phyloP scores from a whole-genome alignment of 2,113 vertebrate species.

The Muscicapa adusta region DNA sequence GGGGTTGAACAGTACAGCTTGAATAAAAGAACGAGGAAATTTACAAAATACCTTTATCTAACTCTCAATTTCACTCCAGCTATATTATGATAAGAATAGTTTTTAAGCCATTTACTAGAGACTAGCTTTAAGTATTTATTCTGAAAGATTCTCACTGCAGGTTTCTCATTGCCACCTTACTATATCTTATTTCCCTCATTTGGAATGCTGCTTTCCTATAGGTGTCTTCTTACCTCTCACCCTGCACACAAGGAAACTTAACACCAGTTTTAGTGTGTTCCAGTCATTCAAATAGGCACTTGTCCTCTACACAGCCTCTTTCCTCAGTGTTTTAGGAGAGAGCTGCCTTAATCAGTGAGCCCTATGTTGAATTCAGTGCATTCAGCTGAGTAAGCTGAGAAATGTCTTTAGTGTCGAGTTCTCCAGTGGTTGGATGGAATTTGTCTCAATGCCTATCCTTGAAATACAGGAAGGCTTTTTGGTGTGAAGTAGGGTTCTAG shows the following conservation, averaged over 20 bases:
- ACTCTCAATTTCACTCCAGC: conserved; percentile 41
- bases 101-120: neutral
- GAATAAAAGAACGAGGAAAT: neutral
- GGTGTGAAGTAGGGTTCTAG: neutral
- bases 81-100: neutral
- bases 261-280: neutral
- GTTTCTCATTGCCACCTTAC: neutral
- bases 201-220: neutral
- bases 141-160: neutral
- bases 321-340: neutral
- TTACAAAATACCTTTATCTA: neutral
- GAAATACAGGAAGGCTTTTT: neutral
- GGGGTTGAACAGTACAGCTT: neutral
- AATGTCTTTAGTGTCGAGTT: neutral
- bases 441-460: neutral
- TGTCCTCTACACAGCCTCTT: neutral
- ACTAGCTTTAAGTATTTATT: neutral
- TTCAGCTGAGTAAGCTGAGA: neutral
- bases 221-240: neutral
- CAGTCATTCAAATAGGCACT: neutral
- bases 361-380: neutral
- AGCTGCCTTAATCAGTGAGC: neutral
- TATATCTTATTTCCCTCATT: neutral
- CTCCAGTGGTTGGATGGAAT: neutral
- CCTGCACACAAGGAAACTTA: neutral